phyloP scores from a whole-genome alignment of 2,113 vertebrate genomes.

The Syngnathus floridae region DNA sequence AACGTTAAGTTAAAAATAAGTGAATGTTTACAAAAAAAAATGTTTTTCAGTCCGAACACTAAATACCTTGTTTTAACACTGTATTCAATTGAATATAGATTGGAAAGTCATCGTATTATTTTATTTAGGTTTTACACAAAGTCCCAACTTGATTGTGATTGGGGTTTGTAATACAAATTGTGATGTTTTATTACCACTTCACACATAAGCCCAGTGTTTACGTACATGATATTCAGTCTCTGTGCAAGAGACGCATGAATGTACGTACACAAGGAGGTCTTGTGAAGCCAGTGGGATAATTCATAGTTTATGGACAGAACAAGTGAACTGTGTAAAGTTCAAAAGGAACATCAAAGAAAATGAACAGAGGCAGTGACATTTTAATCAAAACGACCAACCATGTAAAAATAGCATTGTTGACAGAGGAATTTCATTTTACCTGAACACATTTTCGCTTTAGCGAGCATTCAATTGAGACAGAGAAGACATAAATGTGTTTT shows the following conservation, averaged over 20 bases:
- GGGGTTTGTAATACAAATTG: constrained; percentile 5
- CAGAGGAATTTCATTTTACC: constrained; percentile 57
- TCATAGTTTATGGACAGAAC: constrained; percentile 68
- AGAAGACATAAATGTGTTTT: constrained; percentile 36
- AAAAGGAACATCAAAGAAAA: constrained; percentile 71
- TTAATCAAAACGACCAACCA: constrained; percentile 60
- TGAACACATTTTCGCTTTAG: constrained; percentile 35
- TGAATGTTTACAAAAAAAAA: too few relatives aligned
- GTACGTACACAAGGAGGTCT: constrained; percentile 35
- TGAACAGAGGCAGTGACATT: constrained; percentile 71
- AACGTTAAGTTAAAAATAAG: too few relatives aligned
- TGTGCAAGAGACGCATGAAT: constrained; percentile 21
- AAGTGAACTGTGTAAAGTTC: constrained; percentile 76
- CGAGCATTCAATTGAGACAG: constrained; percentile 33
- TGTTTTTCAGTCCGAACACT: too few relatives aligned
- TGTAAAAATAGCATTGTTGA: constrained; percentile 65
- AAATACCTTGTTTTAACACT: too few relatives aligned
- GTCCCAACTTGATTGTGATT: too few relatives aligned
- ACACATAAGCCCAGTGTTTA: constrained; percentile 2
- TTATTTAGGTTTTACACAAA: too few relatives aligned
- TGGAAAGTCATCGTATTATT: too few relatives aligned
- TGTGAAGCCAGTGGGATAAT: constrained; percentile 50
- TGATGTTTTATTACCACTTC: neutral
- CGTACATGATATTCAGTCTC: constrained; percentile 6
- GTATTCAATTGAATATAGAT: too few relatives aligned